Base-by-base conservation (phyloP, 2,797 vertebrate genomes). In the Molossus molossus region DNA sequence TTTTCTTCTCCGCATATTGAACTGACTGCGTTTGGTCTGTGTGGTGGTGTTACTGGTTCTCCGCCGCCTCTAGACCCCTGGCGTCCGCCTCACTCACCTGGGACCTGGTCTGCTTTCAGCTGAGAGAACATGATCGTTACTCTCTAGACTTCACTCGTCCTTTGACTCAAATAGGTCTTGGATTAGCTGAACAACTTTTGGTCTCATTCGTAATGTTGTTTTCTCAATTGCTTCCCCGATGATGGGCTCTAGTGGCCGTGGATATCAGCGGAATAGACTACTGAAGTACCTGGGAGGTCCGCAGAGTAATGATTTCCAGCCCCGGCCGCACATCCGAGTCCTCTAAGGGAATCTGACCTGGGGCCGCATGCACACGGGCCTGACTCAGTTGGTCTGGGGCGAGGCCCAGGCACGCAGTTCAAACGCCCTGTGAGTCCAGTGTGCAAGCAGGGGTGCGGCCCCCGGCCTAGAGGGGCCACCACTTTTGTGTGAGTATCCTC, bases 201-300 rank as follows among this genome's bases (percentile, higher is more conserved):
- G 2, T 83, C 87, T 55, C 48, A 55, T 27, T 89, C 12, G 33
- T 3, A 40, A 11, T 65, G 40, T 64, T 79, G n/a, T 81, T 40
- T 53, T 69, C 17, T 57, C 15, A 6, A 17, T 45, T 50, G 6
- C 62, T 73, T 29, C 25, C 23, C 5, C 45, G 9, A 0, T 0
- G 14, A 25, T 73, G 53, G 25, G 6, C 11, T 48, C 4, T 18
- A 21, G 27, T 37, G 6, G 23, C 27, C 4, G 3, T 1, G 33
- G 45, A 33, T 33, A 33, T 58, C 48, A 1, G 14, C 3, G 2
- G 33, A 86, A 11, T 45, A 18, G 57, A 27, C 14, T 53, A 37
- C 27, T 12, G 21, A 77, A 21, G 17, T 10, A 1, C 9, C 1
- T 11, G 27, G 9, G 72, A 37, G 40, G 13, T 37, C 11, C 45